These are phyloP conservation scores for Nothoprocta pentlandii DNA, from an alignment of 2,113 vertebrate genomes.

Conservation along the genomic window DNA sequence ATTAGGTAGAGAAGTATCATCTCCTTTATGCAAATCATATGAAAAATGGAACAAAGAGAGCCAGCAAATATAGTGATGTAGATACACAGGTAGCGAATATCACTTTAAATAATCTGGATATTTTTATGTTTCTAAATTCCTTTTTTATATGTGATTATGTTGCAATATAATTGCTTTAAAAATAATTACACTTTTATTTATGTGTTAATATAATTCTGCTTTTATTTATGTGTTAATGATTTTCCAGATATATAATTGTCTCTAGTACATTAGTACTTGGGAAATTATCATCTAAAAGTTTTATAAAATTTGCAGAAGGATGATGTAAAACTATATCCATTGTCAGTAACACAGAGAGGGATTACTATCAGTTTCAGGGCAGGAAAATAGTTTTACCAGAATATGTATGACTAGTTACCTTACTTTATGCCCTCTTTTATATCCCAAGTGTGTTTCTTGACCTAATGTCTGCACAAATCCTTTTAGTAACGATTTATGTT, in stretches of 20 bases:
- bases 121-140: not conserved
- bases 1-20: not conserved
- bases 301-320: not conserved
- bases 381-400: not conserved
- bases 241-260: not conserved
- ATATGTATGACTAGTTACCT: not conserved
- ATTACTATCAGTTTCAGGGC: not conserved
- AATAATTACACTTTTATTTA: not conserved
- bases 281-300: not conserved
- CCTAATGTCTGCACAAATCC: not conserved
- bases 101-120: not conserved
- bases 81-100: not conserved
- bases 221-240: not conserved
- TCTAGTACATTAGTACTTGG: not conserved
- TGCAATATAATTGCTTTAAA: no score
- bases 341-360: not conserved
- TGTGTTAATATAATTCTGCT: not conserved
- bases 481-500: not conserved
- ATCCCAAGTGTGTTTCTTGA: not conserved
- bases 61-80: not conserved
- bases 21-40: not conserved
- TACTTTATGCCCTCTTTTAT: not conserved
- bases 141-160: not conserved
- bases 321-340: not conserved
- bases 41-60: not conserved